Evolutionary conservation across 2,797 vertebrate species (phyloP).

Genomic region (Lacerta viridis): DNA sequence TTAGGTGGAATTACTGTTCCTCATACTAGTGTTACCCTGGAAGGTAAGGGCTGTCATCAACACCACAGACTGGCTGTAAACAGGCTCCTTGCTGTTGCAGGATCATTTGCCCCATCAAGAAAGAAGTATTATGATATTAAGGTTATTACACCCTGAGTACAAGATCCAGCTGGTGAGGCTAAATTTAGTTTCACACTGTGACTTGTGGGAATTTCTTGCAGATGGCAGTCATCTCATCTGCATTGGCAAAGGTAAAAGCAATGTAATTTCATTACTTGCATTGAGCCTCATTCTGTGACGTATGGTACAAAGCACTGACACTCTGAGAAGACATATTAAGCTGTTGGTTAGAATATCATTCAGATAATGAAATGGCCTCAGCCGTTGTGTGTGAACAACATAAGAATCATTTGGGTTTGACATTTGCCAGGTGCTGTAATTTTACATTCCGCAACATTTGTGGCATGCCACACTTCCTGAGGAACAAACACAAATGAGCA

Average conservation of each 20-base stretch:
- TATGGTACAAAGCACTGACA: constrained; percentile 24
- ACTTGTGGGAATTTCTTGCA: constrained; percentile 55
- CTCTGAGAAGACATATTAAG: constrained; percentile 27
- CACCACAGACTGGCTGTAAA: constrained; percentile 21
- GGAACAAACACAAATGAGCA: not conserved
- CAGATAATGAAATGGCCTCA: constrained; percentile 5
- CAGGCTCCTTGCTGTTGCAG: constrained; percentile 23
- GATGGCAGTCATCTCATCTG: constrained; percentile 51
- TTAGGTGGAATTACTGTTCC: too few species aligned
- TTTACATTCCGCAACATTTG: not conserved
- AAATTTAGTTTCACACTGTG: constrained; percentile 55
- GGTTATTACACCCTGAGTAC: constrained; percentile 52
- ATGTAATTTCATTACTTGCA: constrained; percentile 58
- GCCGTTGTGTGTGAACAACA: not conserved
- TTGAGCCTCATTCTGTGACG: constrained; percentile 28
- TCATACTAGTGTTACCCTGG: too few species aligned
- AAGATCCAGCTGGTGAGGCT: constrained; percentile 57
- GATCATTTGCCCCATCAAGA: constrained; percentile 54
- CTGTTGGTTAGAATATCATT: constrained; percentile 17
- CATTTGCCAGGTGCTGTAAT: not conserved
- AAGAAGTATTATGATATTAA: constrained; percentile 57
- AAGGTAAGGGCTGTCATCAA: not conserved
- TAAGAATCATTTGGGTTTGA: not conserved
- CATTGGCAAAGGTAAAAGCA: constrained; percentile 58
- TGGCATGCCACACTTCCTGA: not conserved